These are phyloP conservation scores for Tethya wilhelma DNA, from an alignment of 37 sponge, comb jelly and placozoan genomes.

Conservation along the genomic window DNA sequence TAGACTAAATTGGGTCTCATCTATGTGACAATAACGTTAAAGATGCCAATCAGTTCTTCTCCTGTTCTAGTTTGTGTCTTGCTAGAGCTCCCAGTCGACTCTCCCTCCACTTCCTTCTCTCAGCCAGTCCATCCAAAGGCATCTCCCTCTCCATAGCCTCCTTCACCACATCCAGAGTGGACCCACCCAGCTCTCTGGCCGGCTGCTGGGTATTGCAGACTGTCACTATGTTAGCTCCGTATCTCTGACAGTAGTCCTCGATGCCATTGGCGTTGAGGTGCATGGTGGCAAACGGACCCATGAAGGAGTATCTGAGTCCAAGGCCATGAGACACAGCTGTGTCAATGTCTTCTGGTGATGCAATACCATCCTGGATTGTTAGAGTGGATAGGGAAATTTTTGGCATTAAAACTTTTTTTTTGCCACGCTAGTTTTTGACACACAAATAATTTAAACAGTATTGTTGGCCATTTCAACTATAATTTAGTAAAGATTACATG, in stretches of 20 bases:
- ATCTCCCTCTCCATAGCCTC: conserved; percentile 48
- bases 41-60: no score
- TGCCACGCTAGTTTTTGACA: neutral
- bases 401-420: neutral
- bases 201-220: conserved; percentile 72
- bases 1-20: no score
- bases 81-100: conserved; percentile 72
- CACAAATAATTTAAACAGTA: neutral
- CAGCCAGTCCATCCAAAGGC: conserved; percentile 76
- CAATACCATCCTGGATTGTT: conserved; percentile 94
- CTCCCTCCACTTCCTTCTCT: conserved; percentile 87
- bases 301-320: conserved; percentile 87
- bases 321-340: conserved; percentile 88
- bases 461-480: neutral
- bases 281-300: conserved; percentile 93
- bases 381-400: no score
- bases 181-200: conserved; percentile 70
- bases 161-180: conserved; percentile 59
- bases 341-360: conserved; percentile 93
- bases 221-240: conserved; percentile 81
- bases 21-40: no score
- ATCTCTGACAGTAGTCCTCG: conserved; percentile 88
- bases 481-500: neutral
- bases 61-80: no score
- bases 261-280: conserved; percentile 95